Conservation (phyloP, 2,888 invertebrate species). For the Drosophila hamatofila region DNA sequence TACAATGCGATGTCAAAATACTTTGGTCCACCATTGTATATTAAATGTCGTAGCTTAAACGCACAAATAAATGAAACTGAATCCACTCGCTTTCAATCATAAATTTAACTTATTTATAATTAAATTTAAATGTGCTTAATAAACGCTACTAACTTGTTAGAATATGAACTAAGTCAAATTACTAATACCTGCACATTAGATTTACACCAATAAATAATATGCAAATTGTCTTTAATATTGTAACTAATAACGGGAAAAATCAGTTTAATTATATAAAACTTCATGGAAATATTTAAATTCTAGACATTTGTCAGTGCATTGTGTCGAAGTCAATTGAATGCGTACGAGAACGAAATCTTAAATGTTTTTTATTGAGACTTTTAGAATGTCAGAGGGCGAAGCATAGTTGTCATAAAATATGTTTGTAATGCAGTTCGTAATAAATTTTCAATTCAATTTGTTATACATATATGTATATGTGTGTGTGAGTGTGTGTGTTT, state of each 20-base stretch:
- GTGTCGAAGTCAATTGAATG: conserved; percentile 17
- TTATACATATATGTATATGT: neutral
- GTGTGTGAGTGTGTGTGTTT: no score
- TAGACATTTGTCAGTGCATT: conserved; percentile 26
- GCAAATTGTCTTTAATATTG: neutral
- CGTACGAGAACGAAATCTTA: conserved; percentile 44
- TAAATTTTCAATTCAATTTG: conserved; percentile 32
- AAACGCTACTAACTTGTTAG: neutral
- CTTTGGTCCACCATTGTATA: no score
- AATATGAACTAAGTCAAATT: neutral
- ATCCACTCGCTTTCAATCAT: no score
- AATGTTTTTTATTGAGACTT: conserved; percentile 26
- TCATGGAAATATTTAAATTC: neutral
- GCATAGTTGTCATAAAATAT: conserved; percentile 19
- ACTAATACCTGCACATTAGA: neutral
- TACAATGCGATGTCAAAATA: no score
- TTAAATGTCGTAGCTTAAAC: no score
- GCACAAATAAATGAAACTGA: no score
- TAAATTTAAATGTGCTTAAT: neutral
- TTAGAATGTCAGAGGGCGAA: conserved; percentile 1
- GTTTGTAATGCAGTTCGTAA: conserved; percentile 21
- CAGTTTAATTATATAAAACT: no score
- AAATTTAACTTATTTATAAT: no score
- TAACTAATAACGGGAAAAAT: neutral
- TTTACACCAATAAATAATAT: neutral